Conservation (phyloP, 1,140 invertebrate genomes). For the Tigriopus japonicus region DNA sequence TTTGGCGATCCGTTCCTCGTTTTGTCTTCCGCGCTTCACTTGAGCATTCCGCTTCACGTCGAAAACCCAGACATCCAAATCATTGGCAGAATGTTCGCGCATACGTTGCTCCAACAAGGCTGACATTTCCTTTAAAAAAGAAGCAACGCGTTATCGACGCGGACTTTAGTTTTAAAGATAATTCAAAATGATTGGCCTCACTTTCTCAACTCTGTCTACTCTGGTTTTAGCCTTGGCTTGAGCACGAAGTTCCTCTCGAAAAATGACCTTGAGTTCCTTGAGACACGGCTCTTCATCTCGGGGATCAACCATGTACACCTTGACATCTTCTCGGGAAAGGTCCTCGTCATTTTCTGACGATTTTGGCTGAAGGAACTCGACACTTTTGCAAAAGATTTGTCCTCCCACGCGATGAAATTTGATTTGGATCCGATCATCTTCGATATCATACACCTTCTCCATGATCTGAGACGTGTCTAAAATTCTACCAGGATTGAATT, state of each 20-base stretch:
- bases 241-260: not conserved
- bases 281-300: not conserved
- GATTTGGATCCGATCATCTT: not conserved
- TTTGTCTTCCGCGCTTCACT: not conserved
- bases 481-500: not conserved
- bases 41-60: not conserved
- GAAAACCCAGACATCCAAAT: slow-evolving; percentile 2
- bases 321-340: not conserved
- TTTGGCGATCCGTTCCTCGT: not conserved
- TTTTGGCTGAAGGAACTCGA: not conserved
- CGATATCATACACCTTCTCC: not conserved
- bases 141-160: no score
- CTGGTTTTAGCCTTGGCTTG: not conserved
- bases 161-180: no score
- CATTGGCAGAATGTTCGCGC: slow-evolving; percentile 8
- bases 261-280: not conserved
- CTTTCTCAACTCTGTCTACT: not conserved
- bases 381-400: slow-evolving; percentile 11
- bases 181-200: no score
- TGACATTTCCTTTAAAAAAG: not conserved
- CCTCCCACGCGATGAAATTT: slow-evolving; percentile 4
- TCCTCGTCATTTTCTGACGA: not conserved
- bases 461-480: not conserved
- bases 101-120: not conserved
- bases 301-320: slow-evolving; percentile 7